Percentiles rank a stretch among this genome's conserved stretches.
These are phyloP conservation scores for Halcyon senegalensis DNA, from an alignment of 2,113 vertebrate genomes.

Conservation along the genomic window DNA sequence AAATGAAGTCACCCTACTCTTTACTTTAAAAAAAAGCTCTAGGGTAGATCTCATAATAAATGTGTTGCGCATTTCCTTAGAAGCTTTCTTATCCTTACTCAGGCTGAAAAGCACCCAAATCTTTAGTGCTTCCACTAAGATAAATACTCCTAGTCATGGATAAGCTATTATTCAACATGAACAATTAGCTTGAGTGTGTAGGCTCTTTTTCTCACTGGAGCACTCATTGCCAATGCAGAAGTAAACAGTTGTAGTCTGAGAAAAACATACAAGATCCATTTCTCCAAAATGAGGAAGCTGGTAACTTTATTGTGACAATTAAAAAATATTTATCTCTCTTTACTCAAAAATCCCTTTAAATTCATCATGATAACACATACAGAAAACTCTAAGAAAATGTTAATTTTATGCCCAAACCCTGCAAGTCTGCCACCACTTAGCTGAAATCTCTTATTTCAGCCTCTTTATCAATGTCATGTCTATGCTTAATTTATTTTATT, in stretches of 20 bases:
- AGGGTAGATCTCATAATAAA: background rate
- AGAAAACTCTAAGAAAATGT: background rate
- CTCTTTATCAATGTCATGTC: background rate
- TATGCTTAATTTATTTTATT: background rate
- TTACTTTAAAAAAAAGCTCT: background rate
- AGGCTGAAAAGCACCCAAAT: background rate
- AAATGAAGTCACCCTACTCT: background rate
- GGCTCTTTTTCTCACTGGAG: background rate
- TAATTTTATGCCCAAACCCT: background rate
- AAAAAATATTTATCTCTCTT: background rate
- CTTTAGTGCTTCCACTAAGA: background rate
- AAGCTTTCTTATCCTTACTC: background rate
- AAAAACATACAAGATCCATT: background rate
- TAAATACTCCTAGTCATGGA: background rate
- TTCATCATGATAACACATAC: background rate
- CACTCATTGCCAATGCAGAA: background rate
- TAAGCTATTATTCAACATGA: background rate
- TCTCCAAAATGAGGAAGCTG: background rate
- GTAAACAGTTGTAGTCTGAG: background rate
- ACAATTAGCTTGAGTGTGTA: background rate
- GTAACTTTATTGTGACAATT: background rate
- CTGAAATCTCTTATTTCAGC: background rate
- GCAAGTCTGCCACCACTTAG: background rate
- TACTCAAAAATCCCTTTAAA: background rate
- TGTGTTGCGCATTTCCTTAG: background rate